A percentile compares a stretch with the other conserved stretches of the same genome.
Evolutionary conservation across 2,113 vertebrate species (phyloP).

Genomic region (Silurus asotus): DNA sequence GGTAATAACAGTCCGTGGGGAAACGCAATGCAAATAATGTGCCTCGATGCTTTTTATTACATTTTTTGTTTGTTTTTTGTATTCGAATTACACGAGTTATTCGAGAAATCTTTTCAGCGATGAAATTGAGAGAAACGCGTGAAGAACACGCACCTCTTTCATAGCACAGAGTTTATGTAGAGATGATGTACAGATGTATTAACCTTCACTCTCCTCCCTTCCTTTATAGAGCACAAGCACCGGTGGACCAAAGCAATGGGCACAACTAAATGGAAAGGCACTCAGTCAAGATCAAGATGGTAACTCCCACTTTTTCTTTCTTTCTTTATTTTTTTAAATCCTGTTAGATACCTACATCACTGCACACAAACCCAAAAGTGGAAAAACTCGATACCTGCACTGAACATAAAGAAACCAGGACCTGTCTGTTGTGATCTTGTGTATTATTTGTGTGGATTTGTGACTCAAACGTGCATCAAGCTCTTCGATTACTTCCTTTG

Average conservation of each 20-base stretch:
- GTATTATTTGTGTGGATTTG: neutral
- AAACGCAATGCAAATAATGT: too few relatives aligned
- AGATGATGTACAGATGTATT: neutral
- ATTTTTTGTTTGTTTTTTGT: too few relatives aligned
- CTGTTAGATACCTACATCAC: neutral
- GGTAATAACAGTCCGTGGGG: too few relatives aligned
- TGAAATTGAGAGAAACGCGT: too few relatives aligned
- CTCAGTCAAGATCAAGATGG: conserved; percentile 85
- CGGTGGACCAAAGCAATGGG: conserved; percentile 99
- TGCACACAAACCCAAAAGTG: conserved; percentile 25
- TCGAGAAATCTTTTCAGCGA: too few relatives aligned
- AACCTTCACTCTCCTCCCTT: neutral
- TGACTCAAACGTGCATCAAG: too few relatives aligned
- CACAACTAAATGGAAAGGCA: conserved; percentile 99
- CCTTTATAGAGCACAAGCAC: conserved; percentile 88
- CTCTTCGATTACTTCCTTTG: too few relatives aligned
- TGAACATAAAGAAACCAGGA: neutral
- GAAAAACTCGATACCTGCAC: neutral
- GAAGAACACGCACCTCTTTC: neutral
- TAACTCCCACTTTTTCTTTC: conserved; percentile 69
- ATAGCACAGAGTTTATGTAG: neutral
- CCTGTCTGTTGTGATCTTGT: neutral
- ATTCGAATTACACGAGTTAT: too few relatives aligned
- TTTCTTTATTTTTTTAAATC: neutral
- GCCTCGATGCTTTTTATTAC: too few relatives aligned